Percentiles rank a stretch among this genome's conserved stretches.
These are phyloP conservation scores for Dendrocincla fuliginosa DNA, from an alignment of 2,797 vertebrate species.

Conservation along the genomic window DNA sequence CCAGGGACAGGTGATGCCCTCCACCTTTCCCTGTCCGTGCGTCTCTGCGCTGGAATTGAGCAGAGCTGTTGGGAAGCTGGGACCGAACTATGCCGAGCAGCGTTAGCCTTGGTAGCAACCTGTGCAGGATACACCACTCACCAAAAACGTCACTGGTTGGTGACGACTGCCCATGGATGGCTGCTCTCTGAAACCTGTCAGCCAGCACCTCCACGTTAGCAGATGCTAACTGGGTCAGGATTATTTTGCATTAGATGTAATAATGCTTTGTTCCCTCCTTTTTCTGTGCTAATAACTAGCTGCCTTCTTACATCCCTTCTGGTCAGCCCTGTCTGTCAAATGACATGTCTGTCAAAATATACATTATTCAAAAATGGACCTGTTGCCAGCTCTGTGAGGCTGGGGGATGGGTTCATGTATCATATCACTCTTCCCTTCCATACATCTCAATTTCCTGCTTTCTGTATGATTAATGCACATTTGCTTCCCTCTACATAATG, in stretches of 20 bases:
- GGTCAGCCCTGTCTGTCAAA: constrained; percentile 62
- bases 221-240: not conserved
- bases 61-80: not conserved
- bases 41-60: not conserved
- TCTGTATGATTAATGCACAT: constrained; percentile 66
- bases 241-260: not conserved
- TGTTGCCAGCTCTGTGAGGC: constrained; percentile 34
- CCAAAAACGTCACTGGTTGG: fast-evolving
- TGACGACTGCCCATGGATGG: not conserved
- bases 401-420: constrained; percentile 48
- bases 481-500: constrained; percentile 58
- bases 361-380: constrained; percentile 43
- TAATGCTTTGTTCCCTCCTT: not conserved
- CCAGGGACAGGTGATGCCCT: not conserved
- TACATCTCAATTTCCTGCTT: constrained; percentile 70
- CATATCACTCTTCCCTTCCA: constrained; percentile 60
- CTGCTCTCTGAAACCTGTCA: constrained; percentile 7
- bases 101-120: not conserved
- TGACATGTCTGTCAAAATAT: constrained; percentile 44
- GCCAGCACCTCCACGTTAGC: not conserved
- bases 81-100: fast-evolving
- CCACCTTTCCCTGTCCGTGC: fast-evolving
- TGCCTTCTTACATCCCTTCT: constrained; percentile 28
- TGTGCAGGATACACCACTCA: not conserved
- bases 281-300: constrained; percentile 34